phyloP scores from a whole-genome alignment of 2,888 invertebrate genomes.

The Brachypalpus laphriformis region DNA sequence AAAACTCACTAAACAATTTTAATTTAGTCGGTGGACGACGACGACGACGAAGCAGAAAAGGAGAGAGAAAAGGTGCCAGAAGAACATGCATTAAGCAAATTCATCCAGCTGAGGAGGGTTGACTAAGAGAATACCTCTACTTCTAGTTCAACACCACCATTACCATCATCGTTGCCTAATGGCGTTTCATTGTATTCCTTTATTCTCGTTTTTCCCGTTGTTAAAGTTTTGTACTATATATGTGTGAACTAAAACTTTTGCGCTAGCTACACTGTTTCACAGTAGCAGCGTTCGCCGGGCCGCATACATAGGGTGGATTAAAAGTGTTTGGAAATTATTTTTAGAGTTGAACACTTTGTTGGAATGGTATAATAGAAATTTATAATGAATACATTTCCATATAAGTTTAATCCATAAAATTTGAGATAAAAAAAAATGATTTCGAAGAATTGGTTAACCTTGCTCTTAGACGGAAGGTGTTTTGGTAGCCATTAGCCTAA shows the following conservation, averaged over 20 bases:
- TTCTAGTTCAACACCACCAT: slow-evolving; percentile 41
- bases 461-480: neutral
- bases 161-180: slow-evolving; percentile 61
- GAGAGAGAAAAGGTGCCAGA: slow-evolving; percentile 37
- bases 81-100: slow-evolving; percentile 64
- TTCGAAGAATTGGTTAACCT: neutral
- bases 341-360: slow-evolving; percentile 50
- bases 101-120: slow-evolving; percentile 45
- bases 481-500: neutral
- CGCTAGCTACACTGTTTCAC: neutral
- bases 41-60: neutral
- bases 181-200: slow-evolving; percentile 70
- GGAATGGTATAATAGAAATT: slow-evolving; percentile 60
- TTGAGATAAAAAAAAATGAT: no score
- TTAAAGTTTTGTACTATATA: slow-evolving; percentile 30
- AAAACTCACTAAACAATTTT: slow-evolving; percentile 71
- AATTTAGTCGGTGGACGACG: slow-evolving; percentile 56
- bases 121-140: slow-evolving; percentile 28
- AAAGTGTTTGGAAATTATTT: slow-evolving; percentile 45
- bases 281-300: neutral
- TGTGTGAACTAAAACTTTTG: slow-evolving; percentile 33
- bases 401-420: slow-evolving; percentile 23
- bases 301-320: slow-evolving; percentile 5
- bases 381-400: slow-evolving; percentile 55
- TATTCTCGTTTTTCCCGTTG: slow-evolving; percentile 40